A percentile compares a stretch with the other conserved stretches of the same genome.
phyloP scores from a whole-genome alignment of 2,113 vertebrate species.

The Stigmatopora nigra region DNA sequence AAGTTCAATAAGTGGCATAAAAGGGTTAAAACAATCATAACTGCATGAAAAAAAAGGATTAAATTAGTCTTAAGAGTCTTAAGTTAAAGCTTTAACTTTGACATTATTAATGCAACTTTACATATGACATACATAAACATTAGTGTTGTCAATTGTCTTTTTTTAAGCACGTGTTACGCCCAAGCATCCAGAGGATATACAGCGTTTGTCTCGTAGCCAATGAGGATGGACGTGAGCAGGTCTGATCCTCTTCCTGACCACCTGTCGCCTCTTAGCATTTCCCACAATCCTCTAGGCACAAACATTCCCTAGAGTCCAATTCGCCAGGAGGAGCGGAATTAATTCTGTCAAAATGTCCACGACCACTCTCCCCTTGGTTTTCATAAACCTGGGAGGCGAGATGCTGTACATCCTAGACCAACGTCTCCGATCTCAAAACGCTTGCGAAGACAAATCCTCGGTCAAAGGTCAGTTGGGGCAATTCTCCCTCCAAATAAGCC shows the following conservation, averaged over 20 bases:
- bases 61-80: too few relatives aligned
- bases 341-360: constrained; percentile 69
- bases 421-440: constrained; percentile 77
- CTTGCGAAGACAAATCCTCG: constrained; percentile 73
- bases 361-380: constrained; percentile 80
- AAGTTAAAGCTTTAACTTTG: too few relatives aligned
- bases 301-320: constrained; percentile 4
- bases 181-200: neutral
- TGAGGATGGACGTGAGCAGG: constrained; percentile 26
- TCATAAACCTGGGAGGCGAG: constrained; percentile 88
- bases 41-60: too few relatives aligned
- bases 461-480: constrained; percentile 72
- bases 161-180: neutral
- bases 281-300: constrained; percentile 16
- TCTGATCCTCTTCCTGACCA: constrained; percentile 59
- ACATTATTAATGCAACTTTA: too few relatives aligned
- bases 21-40: too few relatives aligned
- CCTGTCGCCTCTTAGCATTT: constrained; percentile 53
- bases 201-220: constrained; percentile 39
- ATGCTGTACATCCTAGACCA: constrained; percentile 94
- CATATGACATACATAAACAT: too few relatives aligned
- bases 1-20: too few relatives aligned
- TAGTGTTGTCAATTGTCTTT: neutral
- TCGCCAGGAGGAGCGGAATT: neutral
- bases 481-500: neutral